Evolutionary conservation across 2,113 vertebrate species (phyloP).

Genomic region (Zosterops pallidus): DNA sequence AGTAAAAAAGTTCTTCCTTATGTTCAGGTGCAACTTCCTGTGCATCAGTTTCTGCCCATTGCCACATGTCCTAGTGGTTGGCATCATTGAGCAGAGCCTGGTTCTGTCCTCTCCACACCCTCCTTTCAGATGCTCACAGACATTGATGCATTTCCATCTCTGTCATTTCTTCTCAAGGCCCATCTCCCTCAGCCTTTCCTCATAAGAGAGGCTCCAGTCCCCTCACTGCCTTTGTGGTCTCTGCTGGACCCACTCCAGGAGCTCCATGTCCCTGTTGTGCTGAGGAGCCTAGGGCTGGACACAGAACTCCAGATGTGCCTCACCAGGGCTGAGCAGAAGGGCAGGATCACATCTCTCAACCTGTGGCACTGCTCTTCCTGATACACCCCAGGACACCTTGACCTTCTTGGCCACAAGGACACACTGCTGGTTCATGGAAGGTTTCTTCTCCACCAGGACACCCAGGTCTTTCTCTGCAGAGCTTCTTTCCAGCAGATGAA

Average conservation of each 20-base stretch:
- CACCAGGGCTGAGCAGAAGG: not conserved
- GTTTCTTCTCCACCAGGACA: not conserved
- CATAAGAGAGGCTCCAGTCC: accelerated
- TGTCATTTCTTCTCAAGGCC: accelerated
- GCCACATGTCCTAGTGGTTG: accelerated
- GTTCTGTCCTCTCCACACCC: accelerated
- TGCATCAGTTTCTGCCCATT: not conserved
- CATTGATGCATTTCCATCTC: not conserved
- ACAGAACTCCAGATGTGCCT: not conserved
- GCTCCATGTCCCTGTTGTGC: not conserved
- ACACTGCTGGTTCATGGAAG: not conserved
- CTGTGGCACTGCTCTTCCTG: not conserved
- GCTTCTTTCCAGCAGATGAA: not conserved
- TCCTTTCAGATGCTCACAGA: not conserved
- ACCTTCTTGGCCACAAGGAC: not conserved
- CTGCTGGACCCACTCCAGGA: not conserved
- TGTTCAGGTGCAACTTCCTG: not conserved
- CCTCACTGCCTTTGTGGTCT: accelerated
- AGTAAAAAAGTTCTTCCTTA: not conserved
- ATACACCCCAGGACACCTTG: not conserved
- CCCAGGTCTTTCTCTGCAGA: not conserved
- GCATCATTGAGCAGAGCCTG: not conserved
- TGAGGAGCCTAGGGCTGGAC: not conserved
- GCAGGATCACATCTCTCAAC: accelerated
- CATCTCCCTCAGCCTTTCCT: not conserved